Base-by-base conservation (phyloP, 92 coral and sea anemone species). In the Phenganax subtilis region DNA sequence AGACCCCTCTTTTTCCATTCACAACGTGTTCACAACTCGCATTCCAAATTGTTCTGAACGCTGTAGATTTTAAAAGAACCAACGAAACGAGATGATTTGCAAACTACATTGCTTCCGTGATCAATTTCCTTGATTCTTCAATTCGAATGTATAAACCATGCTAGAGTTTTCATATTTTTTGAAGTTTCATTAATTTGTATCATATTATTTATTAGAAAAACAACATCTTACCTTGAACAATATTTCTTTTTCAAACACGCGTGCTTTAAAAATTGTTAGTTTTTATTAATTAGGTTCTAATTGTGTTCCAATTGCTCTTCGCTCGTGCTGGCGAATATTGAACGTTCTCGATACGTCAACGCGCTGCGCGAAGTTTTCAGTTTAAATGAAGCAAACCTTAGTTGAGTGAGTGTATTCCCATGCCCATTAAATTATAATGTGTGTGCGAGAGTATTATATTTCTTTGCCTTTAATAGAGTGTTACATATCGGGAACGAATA, bases 21-120 rank as follows among this genome's bases (percentile, higher is more conserved):
- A 37, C 78, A 53, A 25, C 11, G 55, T 55, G 31, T 25, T 64
- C 20, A 37, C 78, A 53, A 25, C 11, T 75, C 30, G 31, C 81
- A 76, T 57, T 27, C 70, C 81, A 59, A 57, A 64, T 76, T 76
- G 81, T 57, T 57, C 60, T 44, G 81, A 76, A 76, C 81, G 81
- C 81, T 27, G 11, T 30, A 68, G 47, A 29, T 54, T 76, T n/a
- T 10, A 44, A 58, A 44, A 16, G 1, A 64, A n/a, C 16, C 51
- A 56, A 53, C 7, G 63, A 25, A 53, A n/a, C 9, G 62, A n/a
- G 62, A 11, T 54, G 62, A 58, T 29, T 31, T 25, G 17, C 31
- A 52, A 37, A 37, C 47, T 37, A 5, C 0, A 37, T 37, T 37
- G 47, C 47, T 37, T 37, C 47, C 2, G 47, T 5, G 5, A 37